These are phyloP conservation scores for Eulemur coronatus DNA, from an alignment of 2,797 vertebrate species.

Conservation along the genomic window DNA sequence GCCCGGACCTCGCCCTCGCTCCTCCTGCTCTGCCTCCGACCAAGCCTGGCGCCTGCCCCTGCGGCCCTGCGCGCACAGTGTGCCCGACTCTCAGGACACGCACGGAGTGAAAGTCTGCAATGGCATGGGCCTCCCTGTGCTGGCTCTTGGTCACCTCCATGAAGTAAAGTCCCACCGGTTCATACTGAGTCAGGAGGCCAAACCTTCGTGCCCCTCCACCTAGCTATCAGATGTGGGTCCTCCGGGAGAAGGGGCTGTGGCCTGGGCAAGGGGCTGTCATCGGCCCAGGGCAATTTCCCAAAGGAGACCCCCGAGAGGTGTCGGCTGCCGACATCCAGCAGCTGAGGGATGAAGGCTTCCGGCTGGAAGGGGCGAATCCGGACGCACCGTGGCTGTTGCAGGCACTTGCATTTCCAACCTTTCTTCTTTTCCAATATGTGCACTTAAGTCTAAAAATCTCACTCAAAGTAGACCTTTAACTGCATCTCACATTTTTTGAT, in stretches of 20 bases:
- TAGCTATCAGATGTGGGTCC: no score
- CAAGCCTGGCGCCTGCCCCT: no score
- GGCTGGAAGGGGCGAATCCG: neutral
- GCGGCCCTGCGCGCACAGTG: fast-evolving
- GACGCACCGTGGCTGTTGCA: neutral
- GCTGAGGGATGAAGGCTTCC: neutral
- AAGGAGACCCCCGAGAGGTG: neutral
- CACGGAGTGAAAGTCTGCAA: neutral
- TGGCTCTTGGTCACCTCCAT: neutral
- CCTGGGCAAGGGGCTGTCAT: neutral
- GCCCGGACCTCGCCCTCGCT: neutral
- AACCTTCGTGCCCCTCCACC: neutral
- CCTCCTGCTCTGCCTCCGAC: neutral
- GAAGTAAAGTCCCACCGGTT: neutral
- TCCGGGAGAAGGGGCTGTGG: neutral
- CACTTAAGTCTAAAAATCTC: neutral
- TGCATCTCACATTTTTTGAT: neutral
- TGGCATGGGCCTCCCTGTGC: neutral
- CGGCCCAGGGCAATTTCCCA: neutral
- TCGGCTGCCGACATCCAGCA: neutral
- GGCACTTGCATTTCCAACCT: neutral
- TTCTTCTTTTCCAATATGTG: no score
- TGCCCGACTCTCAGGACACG: neutral
- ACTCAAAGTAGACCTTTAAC: neutral
- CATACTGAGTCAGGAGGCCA: fast-evolving